Evolutionary conservation across 2,888 invertebrate species (phyloP).

Genomic region (Hofmannophila pseudospretella): DNA sequence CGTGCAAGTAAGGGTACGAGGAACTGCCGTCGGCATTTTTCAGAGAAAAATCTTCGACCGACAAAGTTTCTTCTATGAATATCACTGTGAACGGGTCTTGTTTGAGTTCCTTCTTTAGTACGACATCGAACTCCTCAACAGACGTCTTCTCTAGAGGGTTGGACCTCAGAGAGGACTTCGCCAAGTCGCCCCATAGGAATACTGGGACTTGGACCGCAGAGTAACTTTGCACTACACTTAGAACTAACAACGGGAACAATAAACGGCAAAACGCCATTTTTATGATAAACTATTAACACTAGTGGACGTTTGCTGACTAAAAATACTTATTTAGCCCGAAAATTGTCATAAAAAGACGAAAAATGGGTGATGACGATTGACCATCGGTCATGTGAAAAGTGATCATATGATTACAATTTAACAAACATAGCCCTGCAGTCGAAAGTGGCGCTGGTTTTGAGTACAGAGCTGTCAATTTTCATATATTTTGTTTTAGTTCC

Average conservation of each 20-base stretch:
- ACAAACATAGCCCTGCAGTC: background rate
- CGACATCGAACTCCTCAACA: constrained; percentile 44
- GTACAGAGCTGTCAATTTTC: background rate
- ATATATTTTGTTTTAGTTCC: background rate
- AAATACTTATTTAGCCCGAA: constrained; percentile 47
- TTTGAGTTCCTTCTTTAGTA: constrained; percentile 50
- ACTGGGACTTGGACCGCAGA: constrained; percentile 74
- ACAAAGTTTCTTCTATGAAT: constrained; percentile 75
- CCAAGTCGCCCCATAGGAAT: constrained; percentile 75
- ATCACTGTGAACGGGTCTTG: constrained; percentile 60
- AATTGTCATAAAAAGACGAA: constrained; percentile 53
- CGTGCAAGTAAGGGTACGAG: constrained; percentile 53
- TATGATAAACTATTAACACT: constrained; percentile 32
- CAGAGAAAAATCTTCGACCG: constrained; percentile 77
- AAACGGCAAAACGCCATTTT: constrained; percentile 70
- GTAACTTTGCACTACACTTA: constrained; percentile 52
- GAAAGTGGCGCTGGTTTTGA: background rate
- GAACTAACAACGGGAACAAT: constrained; percentile 56
- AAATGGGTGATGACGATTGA: constrained; percentile 57
- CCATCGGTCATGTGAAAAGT: constrained; percentile 73
- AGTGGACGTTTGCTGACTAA: constrained; percentile 57
- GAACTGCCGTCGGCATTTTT: constrained; percentile 59
- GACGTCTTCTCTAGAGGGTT: constrained; percentile 49
- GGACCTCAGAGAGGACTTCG: constrained; percentile 31
- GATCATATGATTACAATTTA: constrained; percentile 65